These are phyloP conservation scores for Mesocricetus auratus DNA, from an alignment of 2,113 vertebrate species.

Conservation along the genomic window DNA sequence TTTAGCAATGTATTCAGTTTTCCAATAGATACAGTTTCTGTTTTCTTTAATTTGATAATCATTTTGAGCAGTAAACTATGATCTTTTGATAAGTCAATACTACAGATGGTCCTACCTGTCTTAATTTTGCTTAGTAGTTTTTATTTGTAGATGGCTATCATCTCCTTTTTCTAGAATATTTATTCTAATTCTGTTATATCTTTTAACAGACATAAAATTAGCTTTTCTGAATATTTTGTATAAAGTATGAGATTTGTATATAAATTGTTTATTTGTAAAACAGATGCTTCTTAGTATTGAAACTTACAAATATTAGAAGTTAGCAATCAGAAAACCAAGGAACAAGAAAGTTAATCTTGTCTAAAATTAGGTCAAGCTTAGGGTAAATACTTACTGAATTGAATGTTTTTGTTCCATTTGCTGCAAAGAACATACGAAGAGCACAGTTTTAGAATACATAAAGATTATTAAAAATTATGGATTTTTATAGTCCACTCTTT, in stretches of 20 bases:
- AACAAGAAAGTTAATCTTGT: conserved; percentile 79
- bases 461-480: neutral
- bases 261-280: conserved; percentile 53
- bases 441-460: conserved; percentile 51
- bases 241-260: neutral
- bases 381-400: conserved; percentile 74
- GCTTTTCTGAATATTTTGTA: neutral
- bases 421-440: conserved; percentile 15
- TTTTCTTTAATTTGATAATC: neutral
- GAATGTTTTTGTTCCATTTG: conserved; percentile 70
- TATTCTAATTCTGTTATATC: conserved; percentile 2
- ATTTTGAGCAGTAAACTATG: neutral
- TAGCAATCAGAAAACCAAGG: conserved; percentile 73
- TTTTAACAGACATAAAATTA: conserved; percentile 16
- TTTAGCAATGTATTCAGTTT: conserved; percentile 2
- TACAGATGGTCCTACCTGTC: neutral
- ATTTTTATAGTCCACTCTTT: neutral
- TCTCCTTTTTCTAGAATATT: neutral
- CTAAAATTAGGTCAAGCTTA: conserved; percentile 84
- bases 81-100: neutral
- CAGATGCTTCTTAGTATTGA: conserved; percentile 71
- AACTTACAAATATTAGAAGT: conserved; percentile 69
- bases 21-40: neutral
- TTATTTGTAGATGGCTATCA: conserved; percentile 6
- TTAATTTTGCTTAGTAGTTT: conserved; percentile 44